A percentile compares a stretch with the other conserved stretches of the same genome.
Conservation (phyloP, 1,140 invertebrate species). For the Nautilus pompilius region DNA sequence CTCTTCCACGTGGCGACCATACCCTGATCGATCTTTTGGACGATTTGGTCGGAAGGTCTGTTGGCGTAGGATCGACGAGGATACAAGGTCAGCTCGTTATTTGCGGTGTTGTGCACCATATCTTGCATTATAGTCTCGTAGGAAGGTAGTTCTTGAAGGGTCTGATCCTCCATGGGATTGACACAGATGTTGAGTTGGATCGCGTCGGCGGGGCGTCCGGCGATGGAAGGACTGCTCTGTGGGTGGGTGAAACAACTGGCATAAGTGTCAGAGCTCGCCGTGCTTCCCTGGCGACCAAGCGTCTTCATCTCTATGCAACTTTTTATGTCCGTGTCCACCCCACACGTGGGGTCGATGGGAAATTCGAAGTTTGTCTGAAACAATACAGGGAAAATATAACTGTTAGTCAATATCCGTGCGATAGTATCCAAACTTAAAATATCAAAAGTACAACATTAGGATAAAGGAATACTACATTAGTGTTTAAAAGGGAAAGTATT, state of each 20-base stretch:
- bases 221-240: constrained; percentile 37
- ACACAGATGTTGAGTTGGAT: constrained; percentile 78
- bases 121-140: constrained; percentile 11
- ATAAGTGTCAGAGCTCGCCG: constrained; percentile 76
- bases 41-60: constrained; percentile 31
- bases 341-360: constrained; percentile 4
- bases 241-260: constrained; percentile 94
- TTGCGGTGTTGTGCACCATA: constrained; percentile 7
- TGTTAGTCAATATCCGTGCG: no score
- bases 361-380: constrained; percentile 20
- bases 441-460: no score
- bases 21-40: constrained; percentile 45
- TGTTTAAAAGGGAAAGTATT: no score
- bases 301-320: constrained; percentile 77
- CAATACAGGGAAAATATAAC: background rate
- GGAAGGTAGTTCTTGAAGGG: constrained; percentile 55
- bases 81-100: constrained; percentile 10
- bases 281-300: constrained; percentile 57
- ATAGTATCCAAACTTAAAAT: no score
- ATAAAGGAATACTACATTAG: background rate
- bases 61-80: constrained; percentile 10
- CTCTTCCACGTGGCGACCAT: constrained; percentile 44
- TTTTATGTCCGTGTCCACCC: constrained; percentile 43
- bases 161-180: constrained; percentile 72
- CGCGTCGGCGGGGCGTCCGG: constrained; percentile 18